Conservation (phyloP, 2,797 vertebrate species). For the Mycteria americana region DNA sequence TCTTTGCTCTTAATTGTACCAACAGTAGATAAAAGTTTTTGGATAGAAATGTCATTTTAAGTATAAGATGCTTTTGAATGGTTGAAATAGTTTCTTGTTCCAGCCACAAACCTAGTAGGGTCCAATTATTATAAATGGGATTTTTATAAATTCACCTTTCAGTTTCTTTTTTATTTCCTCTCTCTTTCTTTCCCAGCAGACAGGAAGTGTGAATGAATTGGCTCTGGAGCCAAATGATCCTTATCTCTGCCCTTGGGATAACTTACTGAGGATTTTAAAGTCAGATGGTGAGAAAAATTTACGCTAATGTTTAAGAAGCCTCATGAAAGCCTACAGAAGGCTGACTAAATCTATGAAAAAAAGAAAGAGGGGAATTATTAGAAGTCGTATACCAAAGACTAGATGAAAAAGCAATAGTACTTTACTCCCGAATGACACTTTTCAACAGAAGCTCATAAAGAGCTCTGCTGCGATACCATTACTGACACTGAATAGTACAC, state of each 20-base stretch:
- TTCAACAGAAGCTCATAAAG: not conserved
- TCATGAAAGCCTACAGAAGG: not conserved
- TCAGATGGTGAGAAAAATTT: not conserved
- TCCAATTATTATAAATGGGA: not conserved
- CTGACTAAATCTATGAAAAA: not conserved
- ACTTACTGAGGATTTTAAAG: not conserved
- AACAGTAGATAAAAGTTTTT: not conserved
- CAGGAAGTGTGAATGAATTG: not conserved
- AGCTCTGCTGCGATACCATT: fast-evolving
- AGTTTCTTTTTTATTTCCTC: not conserved
- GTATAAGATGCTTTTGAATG: not conserved
- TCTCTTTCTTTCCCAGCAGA: not conserved
- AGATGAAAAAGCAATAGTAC: not conserved
- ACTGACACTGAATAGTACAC: not conserved
- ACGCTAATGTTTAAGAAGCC: not conserved
- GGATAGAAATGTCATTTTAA: not conserved
- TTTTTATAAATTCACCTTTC: not conserved
- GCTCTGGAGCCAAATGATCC: not conserved
- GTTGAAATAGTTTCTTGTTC: not conserved
- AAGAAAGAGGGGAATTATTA: not conserved
- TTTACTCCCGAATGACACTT: not conserved
- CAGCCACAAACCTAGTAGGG: not conserved
- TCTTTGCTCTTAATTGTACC: not conserved
- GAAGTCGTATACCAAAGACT: not conserved
- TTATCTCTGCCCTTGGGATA: not conserved